Percentiles rank a stretch among this genome's conserved stretches.
Conservation (phyloP, 1,140 invertebrate species). For the Nilaparvata lugens region DNA sequence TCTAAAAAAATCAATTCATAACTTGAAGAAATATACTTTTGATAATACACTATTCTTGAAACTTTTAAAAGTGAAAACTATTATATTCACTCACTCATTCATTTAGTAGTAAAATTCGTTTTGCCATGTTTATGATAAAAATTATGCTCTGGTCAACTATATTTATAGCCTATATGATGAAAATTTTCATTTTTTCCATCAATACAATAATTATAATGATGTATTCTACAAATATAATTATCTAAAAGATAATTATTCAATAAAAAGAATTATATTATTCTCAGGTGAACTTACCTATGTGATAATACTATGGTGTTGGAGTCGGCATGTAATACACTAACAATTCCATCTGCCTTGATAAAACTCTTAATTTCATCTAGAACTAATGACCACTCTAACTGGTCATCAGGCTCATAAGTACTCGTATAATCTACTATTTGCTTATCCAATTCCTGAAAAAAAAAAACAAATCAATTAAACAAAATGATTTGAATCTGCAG, state of each 20-base stretch:
- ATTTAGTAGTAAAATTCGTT: too few relatives aligned
- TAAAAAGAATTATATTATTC: slow-evolving; percentile 4
- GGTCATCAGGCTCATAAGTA: slow-evolving; percentile 93
- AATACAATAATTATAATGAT: too few relatives aligned
- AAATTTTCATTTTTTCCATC: not conserved
- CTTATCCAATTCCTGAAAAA: slow-evolving; percentile 65
- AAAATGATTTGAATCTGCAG: too few relatives aligned
- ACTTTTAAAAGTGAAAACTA: too few relatives aligned
- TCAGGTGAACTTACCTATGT: slow-evolving; percentile 50
- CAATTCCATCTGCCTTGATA: slow-evolving; percentile 83
- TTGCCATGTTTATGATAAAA: too few relatives aligned
- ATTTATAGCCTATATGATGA: not conserved
- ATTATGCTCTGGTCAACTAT: too few relatives aligned
- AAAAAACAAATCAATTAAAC: not conserved
- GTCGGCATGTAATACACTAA: slow-evolving; percentile 79
- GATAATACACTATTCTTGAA: too few relatives aligned
- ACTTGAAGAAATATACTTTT: too few relatives aligned
- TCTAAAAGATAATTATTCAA: too few relatives aligned
- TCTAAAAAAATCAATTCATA: too few relatives aligned
- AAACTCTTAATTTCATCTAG: slow-evolving; percentile 92
- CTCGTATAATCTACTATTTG: slow-evolving; percentile 90
- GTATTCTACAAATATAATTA: too few relatives aligned
- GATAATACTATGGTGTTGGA: slow-evolving; percentile 71
- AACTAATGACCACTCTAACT: slow-evolving; percentile 91
- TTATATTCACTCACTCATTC: too few relatives aligned